Conservation (phyloP, 2,113 vertebrate genomes). For the Sinocyclocheilus anophthalmus region DNA sequence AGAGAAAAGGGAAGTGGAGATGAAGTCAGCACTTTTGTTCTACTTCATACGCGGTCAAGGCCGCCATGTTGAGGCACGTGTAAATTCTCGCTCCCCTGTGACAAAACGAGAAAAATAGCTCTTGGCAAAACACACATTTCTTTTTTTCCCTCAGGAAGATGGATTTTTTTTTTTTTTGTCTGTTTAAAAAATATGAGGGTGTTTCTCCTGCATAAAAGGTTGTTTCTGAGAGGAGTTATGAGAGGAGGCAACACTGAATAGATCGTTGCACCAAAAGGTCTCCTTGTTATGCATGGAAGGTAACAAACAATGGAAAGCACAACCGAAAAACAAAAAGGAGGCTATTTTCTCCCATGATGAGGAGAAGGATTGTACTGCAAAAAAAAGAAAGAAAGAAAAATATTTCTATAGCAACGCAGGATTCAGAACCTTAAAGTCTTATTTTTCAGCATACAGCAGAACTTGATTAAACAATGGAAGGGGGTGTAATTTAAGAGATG, state of each 20-base stretch:
- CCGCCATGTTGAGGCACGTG: slow-evolving; percentile 53
- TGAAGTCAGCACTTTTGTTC: slow-evolving; percentile 58
- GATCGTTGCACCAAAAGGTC: slow-evolving; percentile 55
- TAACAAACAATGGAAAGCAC: slow-evolving; percentile 53
- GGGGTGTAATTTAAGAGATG: slow-evolving; percentile 52
- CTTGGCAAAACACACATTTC: slow-evolving; percentile 48
- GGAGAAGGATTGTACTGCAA: slow-evolving; percentile 46
- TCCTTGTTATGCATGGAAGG: slow-evolving; percentile 58
- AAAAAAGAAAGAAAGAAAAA: no score
- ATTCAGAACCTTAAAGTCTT: slow-evolving; percentile 50
- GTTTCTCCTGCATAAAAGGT: slow-evolving; percentile 40
- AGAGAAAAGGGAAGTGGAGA: slow-evolving; percentile 57
- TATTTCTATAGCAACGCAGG: slow-evolving; percentile 52
- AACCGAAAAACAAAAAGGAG: slow-evolving; percentile 56
- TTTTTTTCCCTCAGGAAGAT: slow-evolving; percentile 18
- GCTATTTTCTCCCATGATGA: slow-evolving; percentile 48
- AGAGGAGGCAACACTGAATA: slow-evolving; percentile 54
- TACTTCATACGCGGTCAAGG: slow-evolving; percentile 46
- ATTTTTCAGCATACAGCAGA: slow-evolving; percentile 40
- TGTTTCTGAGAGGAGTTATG: slow-evolving; percentile 48
- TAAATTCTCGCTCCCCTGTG: slow-evolving; percentile 53
- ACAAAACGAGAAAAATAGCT: slow-evolving; percentile 45
- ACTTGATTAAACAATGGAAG: slow-evolving; percentile 46
- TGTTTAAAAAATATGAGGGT: slow-evolving; percentile 55
- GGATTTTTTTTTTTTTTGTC: slow-evolving; percentile 48